Base-by-base conservation (phyloP, 2,113 vertebrate species). In the Eira barbara region DNA sequence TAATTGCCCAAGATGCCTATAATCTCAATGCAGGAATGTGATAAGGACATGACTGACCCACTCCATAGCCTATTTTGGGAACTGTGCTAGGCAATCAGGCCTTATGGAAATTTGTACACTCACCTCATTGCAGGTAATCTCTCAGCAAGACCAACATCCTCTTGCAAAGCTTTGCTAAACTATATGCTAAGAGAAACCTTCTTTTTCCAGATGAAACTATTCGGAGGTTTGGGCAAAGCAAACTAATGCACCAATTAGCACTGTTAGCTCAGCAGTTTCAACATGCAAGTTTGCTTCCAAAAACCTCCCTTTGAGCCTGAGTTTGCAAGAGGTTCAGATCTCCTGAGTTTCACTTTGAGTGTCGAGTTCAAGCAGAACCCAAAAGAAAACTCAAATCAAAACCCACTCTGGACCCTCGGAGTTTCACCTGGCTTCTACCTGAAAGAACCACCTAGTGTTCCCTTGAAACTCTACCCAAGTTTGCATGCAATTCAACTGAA, bases 321-420 rank as follows among this genome's bases (percentile, higher is more conserved):
- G 92, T 97, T 98, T 98, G 97, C 97, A 98, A 98, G 94, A 93
- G 55, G 71, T 98, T 97, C 91, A 93, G 63, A 94, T 97, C 98
- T 97, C 97, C 97, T 95, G 96, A 97, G 98, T 98, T 98, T 98
- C 97, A n/a, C 74, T 98, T 94, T 98, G 97, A 98, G 93, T 98
- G 88, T 98, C 95, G 97, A 93, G 93, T 98, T 98, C 93, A 98
- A 97, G 96, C 52, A 95, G 88, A 98, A 97, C 94, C 65, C 82
- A 42, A 91, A 93, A 97, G 93, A 97, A 78, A 97, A 98, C 95
- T 97, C 97, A 98, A 97, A 98, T 93, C 91, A 97, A 98, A 98
- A 98, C 97, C 91, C 61, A 65, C 21, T 79, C 88, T 86, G 76
- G 96, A 97, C 88, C 21, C 52, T 89, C 82, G 86, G 78, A 97